Percentiles rank a stretch among this genome's conserved stretches.
Conservation (phyloP, 2,113 vertebrate genomes). For the Phyllostomus discolor region DNA sequence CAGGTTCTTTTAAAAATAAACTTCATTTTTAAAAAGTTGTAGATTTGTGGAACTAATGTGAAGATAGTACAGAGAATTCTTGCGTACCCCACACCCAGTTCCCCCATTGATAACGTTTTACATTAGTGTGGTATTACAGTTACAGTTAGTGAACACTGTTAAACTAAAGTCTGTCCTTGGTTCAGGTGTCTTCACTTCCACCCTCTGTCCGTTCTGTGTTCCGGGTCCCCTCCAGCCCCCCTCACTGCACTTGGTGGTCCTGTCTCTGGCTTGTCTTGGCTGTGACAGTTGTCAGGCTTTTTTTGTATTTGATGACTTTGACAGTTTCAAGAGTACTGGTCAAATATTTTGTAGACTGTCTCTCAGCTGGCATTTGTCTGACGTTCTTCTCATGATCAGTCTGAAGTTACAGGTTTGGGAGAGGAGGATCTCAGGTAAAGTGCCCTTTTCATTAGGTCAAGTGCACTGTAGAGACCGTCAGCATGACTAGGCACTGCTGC, state of each 20-base stretch:
- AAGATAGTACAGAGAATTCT: background rate
- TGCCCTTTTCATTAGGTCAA: background rate
- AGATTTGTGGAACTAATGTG: background rate
- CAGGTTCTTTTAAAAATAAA: background rate
- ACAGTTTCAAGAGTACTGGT: background rate
- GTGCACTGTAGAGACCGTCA: rapidly evolving
- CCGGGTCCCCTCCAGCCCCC: too few species aligned
- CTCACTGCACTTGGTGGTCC: background rate
- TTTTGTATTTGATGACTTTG: background rate
- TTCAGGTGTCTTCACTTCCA: background rate
- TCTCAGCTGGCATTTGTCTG: background rate
- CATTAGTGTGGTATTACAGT: background rate
- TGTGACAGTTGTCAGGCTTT: background rate
- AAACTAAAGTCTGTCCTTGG: background rate
- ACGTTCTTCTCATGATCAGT: background rate
- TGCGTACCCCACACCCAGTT: background rate
- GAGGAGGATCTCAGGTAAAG: background rate
- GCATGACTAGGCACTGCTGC: background rate
- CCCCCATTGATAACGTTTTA: background rate
- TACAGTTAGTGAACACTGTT: background rate
- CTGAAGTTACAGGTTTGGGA: background rate
- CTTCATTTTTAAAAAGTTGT: background rate
- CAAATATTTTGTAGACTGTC: background rate
- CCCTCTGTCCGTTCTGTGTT: background rate
- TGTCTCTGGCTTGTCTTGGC: background rate